These are phyloP conservation scores for Pipistrellus pipistrellus DNA, from an alignment of 2,797 vertebrate species.

Conservation along the genomic window DNA sequence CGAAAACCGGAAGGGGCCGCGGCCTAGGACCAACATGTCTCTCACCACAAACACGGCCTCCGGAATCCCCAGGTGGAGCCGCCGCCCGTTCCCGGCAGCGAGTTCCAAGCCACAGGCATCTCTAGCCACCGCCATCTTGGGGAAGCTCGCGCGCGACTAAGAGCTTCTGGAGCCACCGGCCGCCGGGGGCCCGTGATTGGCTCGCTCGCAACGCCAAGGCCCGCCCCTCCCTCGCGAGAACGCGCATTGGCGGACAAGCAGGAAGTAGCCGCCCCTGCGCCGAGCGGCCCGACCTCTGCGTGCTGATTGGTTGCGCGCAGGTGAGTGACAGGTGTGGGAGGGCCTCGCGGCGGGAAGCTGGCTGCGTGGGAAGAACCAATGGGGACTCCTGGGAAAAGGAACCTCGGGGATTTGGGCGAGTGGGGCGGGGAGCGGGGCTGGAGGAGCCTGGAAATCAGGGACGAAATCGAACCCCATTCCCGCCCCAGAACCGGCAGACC, in stretches of 20 bases:
- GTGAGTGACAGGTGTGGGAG: slow-evolving; percentile 34
- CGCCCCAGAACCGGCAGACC: not conserved
- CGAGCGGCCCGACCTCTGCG: rapidly evolving
- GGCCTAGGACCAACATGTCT: not conserved
- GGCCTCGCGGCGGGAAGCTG: not conserved
- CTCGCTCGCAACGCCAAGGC: not conserved
- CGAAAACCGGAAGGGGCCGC: not conserved
- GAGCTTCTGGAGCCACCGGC: rapidly evolving
- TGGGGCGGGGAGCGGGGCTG: not conserved
- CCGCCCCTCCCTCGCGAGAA: not conserved
- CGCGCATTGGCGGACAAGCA: not conserved
- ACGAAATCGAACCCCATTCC: too few species aligned
- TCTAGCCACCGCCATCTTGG: slow-evolving; percentile 73
- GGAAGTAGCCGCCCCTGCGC: not conserved
- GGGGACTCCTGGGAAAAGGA: not conserved
- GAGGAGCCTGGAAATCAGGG: not conserved
- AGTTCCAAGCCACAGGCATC: slow-evolving; percentile 75
- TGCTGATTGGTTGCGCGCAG: slow-evolving; percentile 24
- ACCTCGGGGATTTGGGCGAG: not conserved
- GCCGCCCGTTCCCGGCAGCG: slow-evolving; percentile 89
- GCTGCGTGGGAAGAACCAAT: not conserved
- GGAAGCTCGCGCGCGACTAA: not conserved
- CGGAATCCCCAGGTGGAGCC: slow-evolving; percentile 95
- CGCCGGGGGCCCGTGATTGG: slow-evolving; percentile 27
- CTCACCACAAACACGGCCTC: slow-evolving; percentile 97